Evolutionary conservation across 2,113 vertebrate genomes (phyloP).

Genomic region (Seriola quinqueradiata): DNA sequence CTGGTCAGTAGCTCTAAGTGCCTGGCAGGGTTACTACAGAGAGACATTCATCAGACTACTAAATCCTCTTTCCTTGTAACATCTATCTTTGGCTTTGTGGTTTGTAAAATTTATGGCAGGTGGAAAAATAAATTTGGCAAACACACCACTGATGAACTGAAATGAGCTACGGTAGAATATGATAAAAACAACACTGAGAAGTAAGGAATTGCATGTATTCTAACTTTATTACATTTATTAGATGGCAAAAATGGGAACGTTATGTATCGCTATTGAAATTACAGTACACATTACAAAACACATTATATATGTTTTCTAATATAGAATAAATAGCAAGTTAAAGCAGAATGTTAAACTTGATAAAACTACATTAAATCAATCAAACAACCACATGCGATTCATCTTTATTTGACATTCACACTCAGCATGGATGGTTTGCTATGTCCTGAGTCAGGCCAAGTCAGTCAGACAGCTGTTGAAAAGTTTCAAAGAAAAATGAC

Average conservation of each 20-base stretch:
- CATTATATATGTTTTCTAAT: neutral
- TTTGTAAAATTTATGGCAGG: slow-evolving; percentile 70
- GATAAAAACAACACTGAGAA: slow-evolving; percentile 13
- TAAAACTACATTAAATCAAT: neutral
- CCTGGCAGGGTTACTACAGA: slow-evolving; percentile 56
- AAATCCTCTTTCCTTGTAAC: slow-evolving; percentile 67
- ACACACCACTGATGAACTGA: slow-evolving; percentile 23
- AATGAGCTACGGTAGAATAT: slow-evolving; percentile 50
- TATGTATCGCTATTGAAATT: neutral
- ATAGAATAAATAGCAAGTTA: neutral
- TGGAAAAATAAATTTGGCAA: slow-evolving; percentile 71
- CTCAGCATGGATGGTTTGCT: neutral
- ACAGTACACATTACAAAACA: neutral
- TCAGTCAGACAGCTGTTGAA: slow-evolving; percentile 39
- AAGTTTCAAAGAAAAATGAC: slow-evolving; percentile 61
- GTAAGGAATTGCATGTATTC: slow-evolving; percentile 5
- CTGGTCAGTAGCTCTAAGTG: slow-evolving; percentile 47
- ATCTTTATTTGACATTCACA: slow-evolving; percentile 8
- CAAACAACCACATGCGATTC: neutral
- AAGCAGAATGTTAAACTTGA: neutral
- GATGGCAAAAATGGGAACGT: neutral
- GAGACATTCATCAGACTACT: slow-evolving; percentile 62
- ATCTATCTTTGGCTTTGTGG: slow-evolving; percentile 63
- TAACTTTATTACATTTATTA: slow-evolving; percentile 9
- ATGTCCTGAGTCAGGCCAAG: neutral